These are phyloP conservation scores for Hippolais icterina DNA, from an alignment of 2,113 vertebrate species.

Conservation along the genomic window DNA sequence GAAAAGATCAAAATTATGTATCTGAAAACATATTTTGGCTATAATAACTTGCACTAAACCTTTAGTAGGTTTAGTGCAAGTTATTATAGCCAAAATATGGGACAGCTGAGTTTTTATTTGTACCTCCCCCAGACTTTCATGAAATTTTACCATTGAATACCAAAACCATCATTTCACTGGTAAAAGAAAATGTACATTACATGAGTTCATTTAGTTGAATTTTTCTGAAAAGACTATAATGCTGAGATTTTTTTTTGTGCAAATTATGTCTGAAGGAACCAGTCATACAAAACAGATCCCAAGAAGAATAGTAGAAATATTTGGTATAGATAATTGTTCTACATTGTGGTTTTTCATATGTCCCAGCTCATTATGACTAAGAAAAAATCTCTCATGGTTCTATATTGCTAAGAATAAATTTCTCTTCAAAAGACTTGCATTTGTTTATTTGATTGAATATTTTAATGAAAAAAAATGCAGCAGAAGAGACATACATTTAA, in stretches of 20 bases:
- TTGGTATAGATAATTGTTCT: background rate
- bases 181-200: background rate
- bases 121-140: accelerated
- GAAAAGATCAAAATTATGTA: background rate
- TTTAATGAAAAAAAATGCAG: background rate
- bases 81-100: too few relatives aligned
- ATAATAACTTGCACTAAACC: background rate
- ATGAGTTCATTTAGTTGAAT: background rate
- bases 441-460: background rate
- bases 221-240: background rate
- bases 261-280: background rate
- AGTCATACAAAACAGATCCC: background rate
- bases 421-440: background rate
- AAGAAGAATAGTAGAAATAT: background rate
- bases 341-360: background rate
- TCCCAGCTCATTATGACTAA: background rate
- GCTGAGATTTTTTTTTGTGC: background rate
- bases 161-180: background rate
- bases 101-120: background rate
- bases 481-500: background rate
- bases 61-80: too few relatives aligned
- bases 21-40: background rate
- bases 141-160: background rate
- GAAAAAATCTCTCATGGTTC: background rate
- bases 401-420: background rate